Percentiles rank a stretch among this genome's conserved stretches.
Evolutionary conservation across 2,113 vertebrate genomes (phyloP).

Genomic region (Aptenodytes forsteri): DNA sequence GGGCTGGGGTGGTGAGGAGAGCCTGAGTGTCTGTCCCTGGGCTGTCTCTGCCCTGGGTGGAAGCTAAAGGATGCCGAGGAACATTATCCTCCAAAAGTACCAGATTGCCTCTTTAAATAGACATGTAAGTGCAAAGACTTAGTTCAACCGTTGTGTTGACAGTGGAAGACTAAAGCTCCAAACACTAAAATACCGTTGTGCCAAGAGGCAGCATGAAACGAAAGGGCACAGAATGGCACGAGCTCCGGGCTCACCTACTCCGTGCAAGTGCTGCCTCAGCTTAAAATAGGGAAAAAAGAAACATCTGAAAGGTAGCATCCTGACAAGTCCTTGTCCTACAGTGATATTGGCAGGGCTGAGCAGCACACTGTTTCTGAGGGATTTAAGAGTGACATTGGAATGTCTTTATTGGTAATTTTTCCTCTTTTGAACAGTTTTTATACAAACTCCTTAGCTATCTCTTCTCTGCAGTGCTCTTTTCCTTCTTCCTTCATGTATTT

Average conservation of each 20-base stretch:
- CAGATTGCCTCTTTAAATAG: neutral
- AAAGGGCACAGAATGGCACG: fast-evolving
- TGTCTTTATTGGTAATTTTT: neutral
- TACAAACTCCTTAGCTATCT: neutral
- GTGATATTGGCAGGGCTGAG: neutral
- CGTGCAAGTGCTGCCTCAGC: neutral
- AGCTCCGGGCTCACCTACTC: neutral
- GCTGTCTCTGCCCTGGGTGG: neutral
- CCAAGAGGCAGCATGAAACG: neutral
- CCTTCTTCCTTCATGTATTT: neutral
- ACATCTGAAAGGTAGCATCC: neutral
- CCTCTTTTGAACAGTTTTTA: neutral
- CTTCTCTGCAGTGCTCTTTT: neutral
- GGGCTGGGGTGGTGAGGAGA: neutral
- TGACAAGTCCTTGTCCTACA: neutral
- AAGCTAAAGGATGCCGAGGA: neutral
- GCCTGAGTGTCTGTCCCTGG: no score
- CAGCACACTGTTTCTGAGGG: neutral
- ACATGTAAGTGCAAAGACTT: neutral
- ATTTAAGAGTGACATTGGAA: neutral
- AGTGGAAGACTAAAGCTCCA: neutral
- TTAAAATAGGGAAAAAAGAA: neutral
- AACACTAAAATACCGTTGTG: neutral
- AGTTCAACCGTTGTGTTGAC: neutral
- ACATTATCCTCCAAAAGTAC: neutral